A percentile compares a stretch with the other conserved stretches of the same genome.
Evolutionary conservation across 2,888 invertebrate species (phyloP).

Genomic region (Unio pictorum): DNA sequence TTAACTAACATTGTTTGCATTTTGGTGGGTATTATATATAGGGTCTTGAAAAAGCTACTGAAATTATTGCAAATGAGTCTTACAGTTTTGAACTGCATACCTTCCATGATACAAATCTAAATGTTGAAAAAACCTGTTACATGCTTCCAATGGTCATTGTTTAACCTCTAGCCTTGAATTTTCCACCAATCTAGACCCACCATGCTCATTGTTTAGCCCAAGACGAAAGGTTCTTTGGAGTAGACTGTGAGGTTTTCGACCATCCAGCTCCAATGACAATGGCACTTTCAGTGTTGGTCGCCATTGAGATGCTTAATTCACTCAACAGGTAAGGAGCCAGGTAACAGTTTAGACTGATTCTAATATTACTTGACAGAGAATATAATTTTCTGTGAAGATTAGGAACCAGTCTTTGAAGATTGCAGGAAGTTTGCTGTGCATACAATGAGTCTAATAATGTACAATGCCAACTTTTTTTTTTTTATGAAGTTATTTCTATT

Average conservation of each 20-base stretch:
- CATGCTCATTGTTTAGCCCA: constrained; percentile 71
- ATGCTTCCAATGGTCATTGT: neutral
- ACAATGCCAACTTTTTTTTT: too few species aligned
- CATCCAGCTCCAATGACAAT: constrained; percentile 99
- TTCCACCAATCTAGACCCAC: constrained; percentile 62
- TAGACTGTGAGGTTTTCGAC: constrained; percentile 97
- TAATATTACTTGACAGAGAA: neutral
- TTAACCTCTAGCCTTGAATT: neutral
- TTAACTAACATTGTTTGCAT: too few species aligned
- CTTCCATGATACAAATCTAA: too few species aligned
- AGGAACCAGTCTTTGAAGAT: too few species aligned
- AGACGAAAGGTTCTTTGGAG: constrained; percentile 83
- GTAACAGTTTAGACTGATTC: constrained; percentile 9
- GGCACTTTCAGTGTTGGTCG: constrained; percentile 99
- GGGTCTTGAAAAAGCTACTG: too few species aligned
- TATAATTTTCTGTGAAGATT: neutral
- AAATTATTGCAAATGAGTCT: too few species aligned
- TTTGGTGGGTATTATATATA: too few species aligned
- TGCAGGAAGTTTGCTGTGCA: too few species aligned
- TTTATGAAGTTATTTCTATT: too few species aligned
- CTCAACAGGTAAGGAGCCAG: constrained; percentile 89
- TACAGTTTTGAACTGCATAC: too few species aligned
- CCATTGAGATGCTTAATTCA: constrained; percentile 99
- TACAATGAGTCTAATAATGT: too few species aligned
- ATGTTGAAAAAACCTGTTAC: too few species aligned